Conservation (phyloP, 2,888 invertebrate species). For the Tenthredo amoena region DNA sequence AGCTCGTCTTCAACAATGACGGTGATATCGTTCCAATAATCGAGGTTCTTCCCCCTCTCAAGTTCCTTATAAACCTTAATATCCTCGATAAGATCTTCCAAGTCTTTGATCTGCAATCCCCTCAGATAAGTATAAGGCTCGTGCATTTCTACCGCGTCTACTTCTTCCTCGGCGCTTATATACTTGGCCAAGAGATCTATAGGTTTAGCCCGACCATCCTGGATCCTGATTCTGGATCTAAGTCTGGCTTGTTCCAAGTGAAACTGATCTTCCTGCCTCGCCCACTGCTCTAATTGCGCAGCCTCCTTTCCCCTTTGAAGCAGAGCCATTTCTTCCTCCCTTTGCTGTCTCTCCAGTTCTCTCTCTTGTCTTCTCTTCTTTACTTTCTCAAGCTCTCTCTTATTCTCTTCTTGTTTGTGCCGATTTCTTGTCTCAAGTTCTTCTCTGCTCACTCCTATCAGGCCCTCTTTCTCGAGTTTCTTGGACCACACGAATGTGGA, state of each 20-base stretch:
- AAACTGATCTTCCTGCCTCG: slow-evolving; percentile 97
- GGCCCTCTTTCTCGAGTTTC: slow-evolving; percentile 96
- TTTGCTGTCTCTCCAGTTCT: slow-evolving; percentile 90
- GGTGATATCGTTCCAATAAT: slow-evolving; percentile 98
- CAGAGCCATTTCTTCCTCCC: slow-evolving; percentile 91
- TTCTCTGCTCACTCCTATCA: slow-evolving; percentile 87
- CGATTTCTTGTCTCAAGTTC: slow-evolving; percentile 91
- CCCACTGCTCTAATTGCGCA: slow-evolving; percentile 95
- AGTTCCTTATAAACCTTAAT: slow-evolving; percentile 97
- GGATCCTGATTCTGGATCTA: slow-evolving; percentile 96
- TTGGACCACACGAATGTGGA: slow-evolving; percentile 98
- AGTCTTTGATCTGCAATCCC: slow-evolving; percentile 92
- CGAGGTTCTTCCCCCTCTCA: slow-evolving; percentile 91
- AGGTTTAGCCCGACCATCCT: slow-evolving; percentile 98
- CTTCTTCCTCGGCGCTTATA: slow-evolving; percentile 93
- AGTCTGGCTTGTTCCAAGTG: slow-evolving; percentile 97
- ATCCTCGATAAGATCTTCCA: slow-evolving; percentile 97
- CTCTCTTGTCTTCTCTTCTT: slow-evolving; percentile 94
- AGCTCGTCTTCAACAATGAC: slow-evolving; percentile 97
- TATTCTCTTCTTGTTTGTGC: slow-evolving; percentile 94
- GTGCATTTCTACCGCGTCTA: slow-evolving; percentile 97
- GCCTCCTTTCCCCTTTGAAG: slow-evolving; percentile 94
- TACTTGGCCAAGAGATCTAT: slow-evolving; percentile 99
- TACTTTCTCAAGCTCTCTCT: slow-evolving; percentile 94
- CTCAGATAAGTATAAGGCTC: slow-evolving; percentile 98